These are phyloP conservation scores for Pseudomyrmex pallidus DNA, from an alignment of 1,140 invertebrate species.

Conservation along the genomic window DNA sequence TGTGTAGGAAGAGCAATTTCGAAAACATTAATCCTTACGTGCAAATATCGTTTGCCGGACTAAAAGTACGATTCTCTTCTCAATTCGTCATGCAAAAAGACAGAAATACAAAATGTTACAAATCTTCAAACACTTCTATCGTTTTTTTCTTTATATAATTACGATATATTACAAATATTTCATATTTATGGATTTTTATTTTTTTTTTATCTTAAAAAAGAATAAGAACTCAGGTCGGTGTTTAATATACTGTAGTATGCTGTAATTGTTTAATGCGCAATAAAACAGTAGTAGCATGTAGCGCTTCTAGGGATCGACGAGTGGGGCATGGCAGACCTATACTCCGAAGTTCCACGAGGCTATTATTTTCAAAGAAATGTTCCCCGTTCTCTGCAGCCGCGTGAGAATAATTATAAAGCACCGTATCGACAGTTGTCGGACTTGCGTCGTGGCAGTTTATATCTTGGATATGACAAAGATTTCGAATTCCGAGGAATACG, in stretches of 20 bases:
- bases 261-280: not conserved
- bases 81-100: no score
- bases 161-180: not conserved
- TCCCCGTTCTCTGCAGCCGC: constrained; percentile 86
- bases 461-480: constrained; percentile 85
- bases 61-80: constrained; percentile 83
- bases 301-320: constrained; percentile 84
- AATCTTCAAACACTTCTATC: no score
- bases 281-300: not conserved
- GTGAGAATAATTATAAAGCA: constrained; percentile 86
- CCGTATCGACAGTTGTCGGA: constrained; percentile 81
- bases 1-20: constrained; percentile 81
- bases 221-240: no score
- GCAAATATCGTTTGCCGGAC: constrained; percentile 88
- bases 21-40: constrained; percentile 88
- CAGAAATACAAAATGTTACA: no score
- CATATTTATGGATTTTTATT: not conserved
- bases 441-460: constrained; percentile 85
- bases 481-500: constrained; percentile 85
- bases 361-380: constrained; percentile 87
- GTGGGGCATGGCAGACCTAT: constrained; percentile 82
- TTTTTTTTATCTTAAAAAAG: no score
- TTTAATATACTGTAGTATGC: no score
- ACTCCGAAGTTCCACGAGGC: constrained; percentile 86
- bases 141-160: no score